A percentile compares a stretch with the other conserved stretches of the same genome.
phyloP scores from a whole-genome alignment of 1,140 invertebrate genomes.

The Magallana ariakensis region DNA sequence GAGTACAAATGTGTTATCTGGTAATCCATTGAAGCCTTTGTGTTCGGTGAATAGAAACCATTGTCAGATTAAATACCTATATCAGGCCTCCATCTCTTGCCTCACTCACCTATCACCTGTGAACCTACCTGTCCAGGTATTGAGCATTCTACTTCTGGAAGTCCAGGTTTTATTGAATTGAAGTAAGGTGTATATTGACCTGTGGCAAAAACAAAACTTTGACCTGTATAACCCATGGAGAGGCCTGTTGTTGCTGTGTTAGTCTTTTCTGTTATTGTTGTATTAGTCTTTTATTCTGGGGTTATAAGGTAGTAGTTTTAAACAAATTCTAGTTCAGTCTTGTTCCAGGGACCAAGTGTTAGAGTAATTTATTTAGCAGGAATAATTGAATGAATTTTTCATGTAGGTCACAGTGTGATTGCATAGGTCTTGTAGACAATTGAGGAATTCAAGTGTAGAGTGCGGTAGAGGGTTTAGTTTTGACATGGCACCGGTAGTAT shows the following conservation, averaged over 20 bases:
- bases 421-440: neutral
- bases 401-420: conserved; percentile 19
- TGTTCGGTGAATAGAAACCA: neutral
- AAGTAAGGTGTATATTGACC: too few species aligned
- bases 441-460: neutral
- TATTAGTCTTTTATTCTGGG: too few species aligned
- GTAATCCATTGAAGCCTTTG: conserved; percentile 16
- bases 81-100: neutral
- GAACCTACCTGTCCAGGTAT: neutral
- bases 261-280: too few species aligned
- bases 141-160: too few species aligned
- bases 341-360: neutral
- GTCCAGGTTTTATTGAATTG: too few species aligned
- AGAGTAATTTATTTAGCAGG: neutral
- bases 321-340: neutral
- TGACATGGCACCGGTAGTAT: neutral
- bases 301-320: neutral
- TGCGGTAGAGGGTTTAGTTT: neutral
- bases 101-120: neutral
- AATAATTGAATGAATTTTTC: conserved; percentile 29
- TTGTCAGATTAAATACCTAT: conserved; percentile 1
- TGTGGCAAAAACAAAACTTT: too few species aligned
- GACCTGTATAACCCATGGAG: too few species aligned
- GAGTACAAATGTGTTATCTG: conserved; percentile 25
- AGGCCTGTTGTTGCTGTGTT: too few species aligned